A percentile compares a stretch with the other conserved stretches of the same genome.
phyloP scores from a whole-genome alignment of 2,113 vertebrate genomes.

The Crotalus horridus region DNA sequence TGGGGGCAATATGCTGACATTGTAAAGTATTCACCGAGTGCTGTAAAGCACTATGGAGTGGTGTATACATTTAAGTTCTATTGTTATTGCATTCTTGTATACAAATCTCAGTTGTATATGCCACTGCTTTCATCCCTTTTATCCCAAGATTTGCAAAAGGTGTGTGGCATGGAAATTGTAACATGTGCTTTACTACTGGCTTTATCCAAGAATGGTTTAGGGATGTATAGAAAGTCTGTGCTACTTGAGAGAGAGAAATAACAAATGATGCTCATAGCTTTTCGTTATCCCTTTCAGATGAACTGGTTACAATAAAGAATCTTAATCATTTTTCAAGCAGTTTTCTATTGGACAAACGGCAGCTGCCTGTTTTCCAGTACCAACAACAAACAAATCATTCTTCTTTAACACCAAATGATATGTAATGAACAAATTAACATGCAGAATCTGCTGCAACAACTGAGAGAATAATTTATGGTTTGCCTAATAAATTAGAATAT shows the following conservation, averaged over 20 bases:
- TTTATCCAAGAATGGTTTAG: not conserved
- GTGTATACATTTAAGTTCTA: not conserved
- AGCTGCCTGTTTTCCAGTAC: slow-evolving; percentile 29
- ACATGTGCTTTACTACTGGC: not conserved
- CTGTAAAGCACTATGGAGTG: not conserved
- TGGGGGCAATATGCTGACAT: not conserved
- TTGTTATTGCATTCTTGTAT: not conserved
- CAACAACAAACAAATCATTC: slow-evolving; percentile 33
- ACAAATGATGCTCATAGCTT: not conserved
- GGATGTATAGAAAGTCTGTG: not conserved
- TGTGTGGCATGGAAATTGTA: not conserved
- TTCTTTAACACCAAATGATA: slow-evolving; percentile 24
- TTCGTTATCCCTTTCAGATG: not conserved
- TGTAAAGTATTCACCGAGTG: not conserved
- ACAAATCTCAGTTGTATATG: not conserved
- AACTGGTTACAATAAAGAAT: not conserved
- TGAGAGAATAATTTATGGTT: slow-evolving; percentile 41
- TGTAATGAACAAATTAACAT: slow-evolving; percentile 39
- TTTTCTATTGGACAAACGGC: not conserved
- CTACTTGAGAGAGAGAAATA: not conserved
- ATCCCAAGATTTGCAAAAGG: not conserved
- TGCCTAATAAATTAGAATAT: slow-evolving; percentile 53
- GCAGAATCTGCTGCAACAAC: slow-evolving; percentile 24
- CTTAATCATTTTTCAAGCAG: slow-evolving; percentile 12
- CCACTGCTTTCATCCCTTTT: not conserved